A percentile compares a stretch with the other conserved stretches of the same genome.
phyloP scores from a whole-genome alignment of 2,113 vertebrate species.

The Phyllostomus hastatus region DNA sequence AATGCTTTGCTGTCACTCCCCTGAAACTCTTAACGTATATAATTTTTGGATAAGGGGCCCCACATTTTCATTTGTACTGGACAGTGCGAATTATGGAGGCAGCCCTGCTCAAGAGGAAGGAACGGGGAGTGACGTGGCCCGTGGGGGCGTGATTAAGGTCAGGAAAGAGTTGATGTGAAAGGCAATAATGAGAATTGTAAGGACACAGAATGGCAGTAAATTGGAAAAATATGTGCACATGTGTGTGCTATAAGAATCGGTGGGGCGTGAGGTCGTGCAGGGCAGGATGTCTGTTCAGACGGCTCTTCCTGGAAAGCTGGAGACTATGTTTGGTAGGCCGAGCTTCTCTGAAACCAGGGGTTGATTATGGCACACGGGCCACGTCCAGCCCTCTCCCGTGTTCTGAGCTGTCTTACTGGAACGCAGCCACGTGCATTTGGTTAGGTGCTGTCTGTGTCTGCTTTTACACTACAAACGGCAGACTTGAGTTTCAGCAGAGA shows the following conservation, averaged over 20 bases:
- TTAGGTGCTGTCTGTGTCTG: background rate
- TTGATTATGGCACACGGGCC: background rate
- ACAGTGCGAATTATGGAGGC: background rate
- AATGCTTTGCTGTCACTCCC: background rate
- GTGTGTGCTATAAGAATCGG: background rate
- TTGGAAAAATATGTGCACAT: background rate
- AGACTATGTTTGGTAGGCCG: background rate
- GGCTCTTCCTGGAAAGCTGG: background rate
- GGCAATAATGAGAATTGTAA: background rate
- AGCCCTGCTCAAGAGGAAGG: background rate
- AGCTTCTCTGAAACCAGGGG: background rate
- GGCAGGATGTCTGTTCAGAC: background rate
- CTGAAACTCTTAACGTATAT: background rate
- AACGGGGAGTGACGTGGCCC: background rate
- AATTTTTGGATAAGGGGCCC: background rate
- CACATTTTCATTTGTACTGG: background rate
- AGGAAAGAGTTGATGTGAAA: background rate
- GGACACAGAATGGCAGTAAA: background rate
- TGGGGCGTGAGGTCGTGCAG: background rate
- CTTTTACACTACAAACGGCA: background rate
- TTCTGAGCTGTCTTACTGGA: background rate
- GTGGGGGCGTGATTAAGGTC: rapidly evolving
- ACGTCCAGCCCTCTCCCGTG: background rate
- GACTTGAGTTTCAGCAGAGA: background rate
- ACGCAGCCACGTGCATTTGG: rapidly evolving